Evolutionary conservation across 1,140 invertebrate species (phyloP).

Genomic region (Triops cancriformis): DNA sequence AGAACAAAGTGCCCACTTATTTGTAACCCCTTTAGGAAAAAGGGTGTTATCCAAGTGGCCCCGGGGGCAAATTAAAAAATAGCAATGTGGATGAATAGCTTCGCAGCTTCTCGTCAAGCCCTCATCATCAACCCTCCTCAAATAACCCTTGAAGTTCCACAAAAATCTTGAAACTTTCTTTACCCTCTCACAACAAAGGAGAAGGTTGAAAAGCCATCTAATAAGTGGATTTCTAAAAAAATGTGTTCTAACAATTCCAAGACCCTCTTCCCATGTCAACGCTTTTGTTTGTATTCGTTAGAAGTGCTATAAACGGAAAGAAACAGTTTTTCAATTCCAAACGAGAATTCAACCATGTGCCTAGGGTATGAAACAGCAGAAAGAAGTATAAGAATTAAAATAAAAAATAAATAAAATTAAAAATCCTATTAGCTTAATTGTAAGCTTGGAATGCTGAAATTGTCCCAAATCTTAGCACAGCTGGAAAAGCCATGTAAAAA

Average conservation of each 20-base stretch:
- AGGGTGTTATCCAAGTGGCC: conserved; percentile 12
- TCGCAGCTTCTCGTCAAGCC: not conserved
- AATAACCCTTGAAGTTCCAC: not conserved
- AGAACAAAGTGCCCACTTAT: conserved; percentile 1
- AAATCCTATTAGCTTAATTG: no score
- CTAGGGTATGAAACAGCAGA: no score
- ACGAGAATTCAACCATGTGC: no score
- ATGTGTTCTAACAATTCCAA: not conserved
- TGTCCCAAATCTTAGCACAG: no score
- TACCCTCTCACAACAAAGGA: not conserved
- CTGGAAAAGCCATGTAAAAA: no score
- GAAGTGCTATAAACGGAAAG: no score
- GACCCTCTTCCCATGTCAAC: no score
- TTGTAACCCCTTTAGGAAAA: not conserved
- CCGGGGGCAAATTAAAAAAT: conserved; percentile 10
- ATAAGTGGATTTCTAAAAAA: not conserved
- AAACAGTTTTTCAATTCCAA: no score
- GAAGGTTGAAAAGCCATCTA: not conserved
- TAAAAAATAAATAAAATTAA: no score
- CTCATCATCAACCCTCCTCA: conserved; percentile 4
- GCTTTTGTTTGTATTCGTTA: no score
- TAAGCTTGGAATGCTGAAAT: no score
- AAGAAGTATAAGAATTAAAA: no score
- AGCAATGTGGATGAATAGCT: not conserved
- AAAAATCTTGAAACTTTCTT: conserved; percentile 10